Base-by-base conservation (phyloP, 1,140 invertebrate species). In the Bombus picipes region DNA sequence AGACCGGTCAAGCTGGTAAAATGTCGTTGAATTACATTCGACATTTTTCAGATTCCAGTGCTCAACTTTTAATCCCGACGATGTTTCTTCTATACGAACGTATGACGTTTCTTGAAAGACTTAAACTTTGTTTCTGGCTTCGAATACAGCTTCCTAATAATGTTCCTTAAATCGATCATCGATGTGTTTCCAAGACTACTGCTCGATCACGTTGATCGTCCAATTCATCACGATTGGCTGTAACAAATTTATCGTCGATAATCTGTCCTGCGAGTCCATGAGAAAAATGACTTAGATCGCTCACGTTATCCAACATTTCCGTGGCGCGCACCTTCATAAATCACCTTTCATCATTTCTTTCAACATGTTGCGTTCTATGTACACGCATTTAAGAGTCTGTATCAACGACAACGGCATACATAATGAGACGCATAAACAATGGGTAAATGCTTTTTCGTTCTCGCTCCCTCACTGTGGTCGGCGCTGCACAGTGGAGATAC, bases 381-480 rank as follows among this genome's bases (percentile, higher is more conserved):
- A 68, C 71, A 43, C 68, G 77, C 77, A 47, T 85, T 85, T 76
- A 37, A 77, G 18, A 57, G 59, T 37, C 78, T 18, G 13, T 77
- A 85, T 87, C 75, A 80, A 90, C 85, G 84, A 90, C 88, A 88
- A 84, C 83, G 82, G 81, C 87, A 82, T 88, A 92, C 85, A 59
- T 91, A 93, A 93, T 92, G 92, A 91, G 90, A 73, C 80, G 85
- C 88, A 92, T 92, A 92, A 93, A 93, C 92, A 93, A 93, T 91
- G 90, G 62, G 43, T 72, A 89, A 90, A 79, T 77, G 88, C 70
- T 82, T 57, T 79, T 73, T 76, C 79, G 70, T 39, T 62, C 53
- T 84, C 43, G 47, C 43, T 87, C 62, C 47, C 22, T 68, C 34
- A 4, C 66, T 39, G 53, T 43, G 53, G 53, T 72, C 34, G 78